These are phyloP conservation scores for Halichondria panicea DNA, from an alignment of 37 sponge, comb jelly and placozoan species.

Conservation along the genomic window DNA sequence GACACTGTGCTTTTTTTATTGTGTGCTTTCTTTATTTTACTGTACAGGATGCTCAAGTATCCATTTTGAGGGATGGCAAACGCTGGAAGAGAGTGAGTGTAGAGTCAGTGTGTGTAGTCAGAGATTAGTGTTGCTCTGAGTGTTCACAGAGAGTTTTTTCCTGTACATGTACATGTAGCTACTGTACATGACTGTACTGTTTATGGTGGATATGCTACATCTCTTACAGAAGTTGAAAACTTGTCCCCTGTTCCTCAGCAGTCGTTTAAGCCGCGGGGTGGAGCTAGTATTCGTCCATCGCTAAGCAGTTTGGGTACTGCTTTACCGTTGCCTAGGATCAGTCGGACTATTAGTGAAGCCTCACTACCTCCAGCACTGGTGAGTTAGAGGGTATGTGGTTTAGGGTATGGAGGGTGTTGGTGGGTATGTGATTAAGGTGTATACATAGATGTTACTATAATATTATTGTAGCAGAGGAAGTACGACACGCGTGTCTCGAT, in stretches of 20 bases:
- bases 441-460: background rate
- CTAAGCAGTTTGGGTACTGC: background rate
- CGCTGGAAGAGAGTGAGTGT: slow-evolving; percentile 70
- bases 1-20: too few relatives aligned
- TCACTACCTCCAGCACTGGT: slow-evolving; percentile 48
- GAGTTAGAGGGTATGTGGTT: background rate
- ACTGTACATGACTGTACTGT: slow-evolving; percentile 71
- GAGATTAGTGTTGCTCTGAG: too few relatives aligned
- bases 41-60: too few relatives aligned
- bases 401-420: background rate
- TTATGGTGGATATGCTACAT: slow-evolving; percentile 53
- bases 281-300: slow-evolving; percentile 34
- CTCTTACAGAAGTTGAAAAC: slow-evolving; percentile 44
- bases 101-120: slow-evolving; percentile 62
- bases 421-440: background rate
- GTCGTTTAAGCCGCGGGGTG: slow-evolving; percentile 56
- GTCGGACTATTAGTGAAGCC: slow-evolving; percentile 6
- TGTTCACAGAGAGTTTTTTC: too few relatives aligned
- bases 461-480: too few relatives aligned
- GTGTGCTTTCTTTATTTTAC: background rate
- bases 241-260: slow-evolving; percentile 61
- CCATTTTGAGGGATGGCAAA: slow-evolving; percentile 43
- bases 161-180: slow-evolving; percentile 38
- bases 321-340: background rate
- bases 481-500: too few relatives aligned